Evolutionary conservation across 2,797 vertebrate genomes (phyloP), one percentile per base, ranked within the genome.

Genomic region (Aratinga solstitialis): DNA sequence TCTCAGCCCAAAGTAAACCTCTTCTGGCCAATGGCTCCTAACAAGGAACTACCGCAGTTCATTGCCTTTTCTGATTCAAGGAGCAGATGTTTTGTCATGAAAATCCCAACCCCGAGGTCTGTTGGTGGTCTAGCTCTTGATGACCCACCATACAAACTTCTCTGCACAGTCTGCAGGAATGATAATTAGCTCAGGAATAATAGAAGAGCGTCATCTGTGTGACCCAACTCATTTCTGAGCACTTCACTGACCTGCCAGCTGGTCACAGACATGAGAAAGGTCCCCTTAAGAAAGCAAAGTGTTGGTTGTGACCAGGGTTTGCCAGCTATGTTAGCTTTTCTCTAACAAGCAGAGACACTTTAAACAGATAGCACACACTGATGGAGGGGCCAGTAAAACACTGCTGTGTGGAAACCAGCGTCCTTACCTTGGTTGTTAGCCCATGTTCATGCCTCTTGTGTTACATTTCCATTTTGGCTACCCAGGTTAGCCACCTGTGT

Each of bases 381-480:
- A 43, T 15, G 21, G 40, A 82, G 24, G 24, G 36, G 23, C 73
- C 53, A 61, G n/a, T 4, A 18, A 84, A 89, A 78, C 18, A 21
- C 0, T 18, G 15, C 7, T 40, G 40, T n/a, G 3, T 62, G 29
- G 29, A 61, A 72, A 53, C 17, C 0, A 2, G 29, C 34, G 7
- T 40, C 13, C 10, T 67, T 26, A 32, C 17, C 32, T 72, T 54
- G 17, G 27, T 27, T 42, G 18, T 65, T 30, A 72, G 53, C 16
- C 51, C 3, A 0, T 29, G 21, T 40, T 69, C 34, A 78, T 1
- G 1, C 3, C 43, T 74, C 48, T 82, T 40, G 27, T 15, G 47
- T 21, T 66, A 15, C 6, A 10, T 61, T 77, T 84, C 54, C 32
- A 15, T 58, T 58, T 58, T 34, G 54, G 54, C 54, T 66, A 13